Evolutionary conservation across 1,140 invertebrate genomes (phyloP), one percentile per base, ranked within the genome.

Genomic region (Drosophila hydei): DNA sequence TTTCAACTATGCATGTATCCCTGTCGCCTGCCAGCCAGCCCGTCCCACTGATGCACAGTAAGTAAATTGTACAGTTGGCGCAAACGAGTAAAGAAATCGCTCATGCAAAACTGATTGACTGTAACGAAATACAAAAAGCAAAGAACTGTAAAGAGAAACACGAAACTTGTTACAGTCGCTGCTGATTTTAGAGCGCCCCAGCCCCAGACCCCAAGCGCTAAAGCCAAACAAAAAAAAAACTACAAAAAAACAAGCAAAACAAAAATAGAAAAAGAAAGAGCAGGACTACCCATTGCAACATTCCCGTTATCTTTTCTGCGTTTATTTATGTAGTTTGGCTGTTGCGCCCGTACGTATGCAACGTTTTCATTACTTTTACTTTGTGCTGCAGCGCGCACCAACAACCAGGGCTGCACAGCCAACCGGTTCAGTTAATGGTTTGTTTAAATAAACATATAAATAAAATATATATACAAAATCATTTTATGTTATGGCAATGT

Each of bases 71-170:
- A 80, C 74, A 85, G 81, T 87, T 85, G 77, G 81, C 81, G 81
- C 81, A 85, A 85, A 85, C 81, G 81, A 85, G 81, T 85, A 88
- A 85, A 88, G 81, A 85, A 85, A 81, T 87, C 81, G 77, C 83
- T 85, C 81, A 85, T 85, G 81, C 81, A 85, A 85, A 87, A 85
- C 81, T 85, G 81, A 85, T 85, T 85, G 81, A 85, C 81, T 87
- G 77, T 81, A 85, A 77, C 81, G 81, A 87, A 73, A 73, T 62
- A 73, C 65, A 73, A 69, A 69, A 73, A 62, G 52, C 48, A 69
- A 69, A 85, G 81, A 81, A 81, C 74, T 85, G 77, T 75, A 87
- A 85, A 85, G 68, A 80, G 77, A 85, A 87, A 85, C 71, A 87
- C 77, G 77, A 87, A 85, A 85, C 83, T 87, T 85, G 81, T 77